Conservation (phyloP, 1,140 invertebrate genomes). For the Oryzaephilus surinamensis region DNA sequence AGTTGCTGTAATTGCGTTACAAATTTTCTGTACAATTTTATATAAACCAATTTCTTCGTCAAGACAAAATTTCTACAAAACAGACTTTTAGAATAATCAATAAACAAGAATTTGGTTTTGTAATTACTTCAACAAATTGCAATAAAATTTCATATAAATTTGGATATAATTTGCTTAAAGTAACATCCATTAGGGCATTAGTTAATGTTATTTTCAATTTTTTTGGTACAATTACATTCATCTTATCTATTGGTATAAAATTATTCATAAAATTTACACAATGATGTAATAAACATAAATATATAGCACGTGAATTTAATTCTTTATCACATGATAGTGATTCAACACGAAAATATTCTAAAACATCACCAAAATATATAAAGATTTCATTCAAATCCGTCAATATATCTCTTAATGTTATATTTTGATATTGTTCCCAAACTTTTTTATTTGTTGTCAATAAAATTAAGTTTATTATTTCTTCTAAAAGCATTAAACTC, state of each 20-base stretch:
- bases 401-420: conserved; percentile 11
- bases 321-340: conserved; percentile 24
- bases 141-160: conserved; percentile 26
- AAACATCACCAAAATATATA: conserved; percentile 33
- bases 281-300: conserved; percentile 27
- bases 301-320: conserved; percentile 19
- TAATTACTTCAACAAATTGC: conserved; percentile 27
- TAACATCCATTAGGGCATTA: conserved; percentile 29
- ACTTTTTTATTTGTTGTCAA: conserved; percentile 17
- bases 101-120: conserved; percentile 9
- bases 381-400: conserved; percentile 27
- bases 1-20: conserved; percentile 38
- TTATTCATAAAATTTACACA: conserved; percentile 22
- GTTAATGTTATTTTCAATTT: conserved; percentile 32
- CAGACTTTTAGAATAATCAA: conserved; percentile 3
- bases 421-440: conserved; percentile 15
- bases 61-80: conserved; percentile 7
- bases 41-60: conserved; percentile 14
- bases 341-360: conserved; percentile 39
- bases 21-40: conserved; percentile 36
- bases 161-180: conserved; percentile 31
- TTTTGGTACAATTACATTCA: conserved; percentile 26
- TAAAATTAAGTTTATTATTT: conserved; percentile 23
- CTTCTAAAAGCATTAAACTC: conserved; percentile 23
- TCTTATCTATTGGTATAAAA: conserved; percentile 24